These are phyloP conservation scores for Choloepus didactylus DNA, from an alignment of 2,797 vertebrate genomes.

Conservation along the genomic window DNA sequence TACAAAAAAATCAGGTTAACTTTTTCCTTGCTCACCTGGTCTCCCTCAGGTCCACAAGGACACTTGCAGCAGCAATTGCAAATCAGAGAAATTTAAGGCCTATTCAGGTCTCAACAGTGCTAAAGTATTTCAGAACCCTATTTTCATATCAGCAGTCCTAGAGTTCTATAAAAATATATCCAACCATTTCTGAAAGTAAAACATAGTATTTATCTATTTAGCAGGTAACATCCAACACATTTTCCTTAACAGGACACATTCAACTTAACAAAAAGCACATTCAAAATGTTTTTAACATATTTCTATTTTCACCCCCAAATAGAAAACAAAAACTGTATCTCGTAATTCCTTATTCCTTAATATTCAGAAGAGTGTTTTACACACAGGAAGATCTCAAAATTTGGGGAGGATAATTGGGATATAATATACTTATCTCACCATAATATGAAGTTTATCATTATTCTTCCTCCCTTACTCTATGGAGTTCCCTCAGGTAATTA, in stretches of 20 bases:
- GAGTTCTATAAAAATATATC: not conserved
- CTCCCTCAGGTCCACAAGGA: not conserved
- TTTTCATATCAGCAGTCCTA: not conserved
- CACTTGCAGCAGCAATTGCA: not conserved
- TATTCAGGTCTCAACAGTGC: not conserved
- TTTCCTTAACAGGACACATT: not conserved
- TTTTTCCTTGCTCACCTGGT: not conserved
- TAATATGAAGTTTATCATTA: not conserved
- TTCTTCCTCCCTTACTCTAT: not conserved
- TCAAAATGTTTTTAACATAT: not conserved
- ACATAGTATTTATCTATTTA: not conserved
- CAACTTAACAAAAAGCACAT: not conserved
- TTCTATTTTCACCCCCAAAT: not conserved
- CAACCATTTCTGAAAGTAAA: not conserved
- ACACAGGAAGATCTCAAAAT: not conserved
- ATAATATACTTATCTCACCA: not conserved
- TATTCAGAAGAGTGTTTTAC: not conserved
- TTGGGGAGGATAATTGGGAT: not conserved
- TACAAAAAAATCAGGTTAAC: not conserved
- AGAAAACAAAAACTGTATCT: not conserved
- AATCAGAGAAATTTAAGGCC: not conserved
- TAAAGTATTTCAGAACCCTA: not conserved
- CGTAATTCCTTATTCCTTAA: not conserved
- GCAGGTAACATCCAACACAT: not conserved
- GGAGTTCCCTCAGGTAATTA: not conserved